These are phyloP conservation scores for Dryobotodes eremita DNA, from an alignment of 2,888 invertebrate genomes.

Conservation along the genomic window DNA sequence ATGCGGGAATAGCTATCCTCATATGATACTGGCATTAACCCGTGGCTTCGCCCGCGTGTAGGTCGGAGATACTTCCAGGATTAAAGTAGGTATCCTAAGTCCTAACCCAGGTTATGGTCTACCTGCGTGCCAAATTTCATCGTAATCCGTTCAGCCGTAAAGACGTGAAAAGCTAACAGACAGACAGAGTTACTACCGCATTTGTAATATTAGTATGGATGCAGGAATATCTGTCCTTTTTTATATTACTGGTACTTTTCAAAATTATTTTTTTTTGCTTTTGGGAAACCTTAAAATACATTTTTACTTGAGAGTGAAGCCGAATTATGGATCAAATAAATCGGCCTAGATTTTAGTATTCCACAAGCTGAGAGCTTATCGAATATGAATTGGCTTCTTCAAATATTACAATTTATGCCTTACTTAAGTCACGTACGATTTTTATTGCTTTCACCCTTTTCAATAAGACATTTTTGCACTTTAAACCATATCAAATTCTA, in stretches of 20 bases:
- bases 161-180: too few relatives aligned
- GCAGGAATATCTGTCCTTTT: too few relatives aligned
- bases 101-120: too few relatives aligned
- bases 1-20: constrained; percentile 22
- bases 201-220: too few relatives aligned
- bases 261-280: too few relatives aligned
- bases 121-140: too few relatives aligned
- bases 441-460: constrained; percentile 24
- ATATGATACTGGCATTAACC: not conserved
- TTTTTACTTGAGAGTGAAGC: constrained; percentile 17
- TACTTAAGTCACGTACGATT: constrained; percentile 6
- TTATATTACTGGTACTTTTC: too few relatives aligned
- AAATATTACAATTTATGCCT: constrained; percentile 18
- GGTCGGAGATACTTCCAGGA: too few relatives aligned
- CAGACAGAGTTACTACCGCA: too few relatives aligned
- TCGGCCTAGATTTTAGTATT: constrained; percentile 36
- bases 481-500: not conserved
- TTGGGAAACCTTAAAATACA: not conserved
- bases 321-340: constrained; percentile 19
- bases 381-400: constrained; percentile 17
- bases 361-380: constrained; percentile 13
- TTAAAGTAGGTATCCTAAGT: too few relatives aligned
- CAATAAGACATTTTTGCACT: constrained; percentile 13
- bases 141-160: too few relatives aligned
- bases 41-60: too few relatives aligned